A percentile compares a stretch with the other conserved stretches of the same genome.
These are phyloP conservation scores for Sterrhoptilus dennistouni DNA, from an alignment of 2,113 vertebrate species.

Conservation along the genomic window DNA sequence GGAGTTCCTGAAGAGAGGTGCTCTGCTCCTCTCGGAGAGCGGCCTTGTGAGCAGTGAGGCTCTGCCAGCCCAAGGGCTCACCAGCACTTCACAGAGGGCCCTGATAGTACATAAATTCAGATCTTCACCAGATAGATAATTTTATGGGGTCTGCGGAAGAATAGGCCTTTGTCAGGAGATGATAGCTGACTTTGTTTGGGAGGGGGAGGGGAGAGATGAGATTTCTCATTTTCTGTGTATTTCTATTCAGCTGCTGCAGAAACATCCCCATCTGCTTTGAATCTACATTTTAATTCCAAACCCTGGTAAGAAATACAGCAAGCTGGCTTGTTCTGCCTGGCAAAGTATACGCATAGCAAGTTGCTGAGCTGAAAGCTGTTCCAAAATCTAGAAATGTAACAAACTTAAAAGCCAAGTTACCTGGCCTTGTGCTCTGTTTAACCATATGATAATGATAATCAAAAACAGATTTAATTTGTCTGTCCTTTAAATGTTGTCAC, in stretches of 20 bases:
- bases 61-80: neutral
- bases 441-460: neutral
- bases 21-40: neutral
- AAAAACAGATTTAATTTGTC: neutral
- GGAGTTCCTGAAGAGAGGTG: constrained; percentile 12
- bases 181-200: constrained; percentile 13
- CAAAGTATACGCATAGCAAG: neutral
- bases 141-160: constrained; percentile 31
- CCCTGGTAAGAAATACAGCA: neutral
- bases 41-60: rapidly evolving
- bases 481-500: neutral
- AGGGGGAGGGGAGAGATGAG: neutral
- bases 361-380: neutral
- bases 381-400: neutral
- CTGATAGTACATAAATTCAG: neutral
- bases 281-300: constrained; percentile 50
- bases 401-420: neutral
- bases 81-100: neutral
- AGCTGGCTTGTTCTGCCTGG: constrained; percentile 5
- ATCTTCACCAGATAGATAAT: neutral
- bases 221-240: constrained; percentile 21
- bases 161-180: constrained; percentile 27
- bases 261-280: constrained; percentile 61
- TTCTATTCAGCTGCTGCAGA: constrained; percentile 54
- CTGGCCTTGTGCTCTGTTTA: neutral